Conservation (phyloP, 2,797 vertebrate genomes). For the Pampus argenteus region DNA sequence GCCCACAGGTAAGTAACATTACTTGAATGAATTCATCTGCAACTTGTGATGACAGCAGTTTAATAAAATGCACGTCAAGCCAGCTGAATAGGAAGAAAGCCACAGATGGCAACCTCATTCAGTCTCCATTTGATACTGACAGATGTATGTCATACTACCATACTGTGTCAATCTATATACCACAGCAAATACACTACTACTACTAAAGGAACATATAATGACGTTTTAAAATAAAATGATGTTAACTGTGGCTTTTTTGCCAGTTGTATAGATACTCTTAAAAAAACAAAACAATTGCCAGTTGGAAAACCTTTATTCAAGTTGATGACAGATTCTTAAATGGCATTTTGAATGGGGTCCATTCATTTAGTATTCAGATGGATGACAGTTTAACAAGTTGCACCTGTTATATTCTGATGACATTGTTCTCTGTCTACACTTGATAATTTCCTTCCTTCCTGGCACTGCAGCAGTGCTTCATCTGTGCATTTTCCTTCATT, state of each 20-base stretch:
- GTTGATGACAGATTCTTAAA: not conserved
- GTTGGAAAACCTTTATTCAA: too few relatives aligned
- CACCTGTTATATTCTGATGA: not conserved
- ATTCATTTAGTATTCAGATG: conserved; percentile 12
- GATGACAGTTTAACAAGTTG: conserved; percentile 6
- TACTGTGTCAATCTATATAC: not conserved
- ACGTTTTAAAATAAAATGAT: not conserved
- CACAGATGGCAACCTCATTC: not conserved
- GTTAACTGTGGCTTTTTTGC: too few relatives aligned
- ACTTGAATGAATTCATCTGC: not conserved
- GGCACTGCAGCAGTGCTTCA: conserved; percentile 9
- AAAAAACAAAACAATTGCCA: not conserved
- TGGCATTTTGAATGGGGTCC: not conserved
- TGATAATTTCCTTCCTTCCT: conserved; percentile 19
- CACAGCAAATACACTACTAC: not conserved
- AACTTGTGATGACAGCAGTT: conserved; percentile 10
- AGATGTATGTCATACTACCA: not conserved
- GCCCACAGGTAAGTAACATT: conserved; percentile 84
- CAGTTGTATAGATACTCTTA: too few relatives aligned
- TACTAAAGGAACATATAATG: not conserved
- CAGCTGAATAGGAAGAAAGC: not conserved
- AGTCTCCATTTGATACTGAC: not conserved
- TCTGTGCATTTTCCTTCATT: conserved; percentile 7
- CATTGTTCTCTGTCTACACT: conserved; percentile 5
- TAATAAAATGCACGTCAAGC: not conserved